phyloP scores from a whole-genome alignment of 2,113 vertebrate species.

The Pomatostomus ruficeps region DNA sequence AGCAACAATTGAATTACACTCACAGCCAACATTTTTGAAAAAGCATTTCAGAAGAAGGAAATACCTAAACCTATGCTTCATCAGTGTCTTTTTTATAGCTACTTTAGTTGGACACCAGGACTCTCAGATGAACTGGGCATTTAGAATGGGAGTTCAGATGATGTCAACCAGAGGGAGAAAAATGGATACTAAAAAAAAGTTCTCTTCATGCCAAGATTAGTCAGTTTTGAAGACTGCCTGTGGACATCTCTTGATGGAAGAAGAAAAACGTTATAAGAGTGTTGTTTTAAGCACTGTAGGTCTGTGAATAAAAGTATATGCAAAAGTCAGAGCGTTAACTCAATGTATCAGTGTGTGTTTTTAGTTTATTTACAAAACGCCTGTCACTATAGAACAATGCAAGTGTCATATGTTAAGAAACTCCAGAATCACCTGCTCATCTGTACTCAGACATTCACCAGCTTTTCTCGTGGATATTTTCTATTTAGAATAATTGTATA shows the following conservation, averaged over 20 bases:
- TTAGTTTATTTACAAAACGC: background rate
- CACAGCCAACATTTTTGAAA: background rate
- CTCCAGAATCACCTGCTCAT: background rate
- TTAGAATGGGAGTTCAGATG: background rate
- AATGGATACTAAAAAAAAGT: background rate
- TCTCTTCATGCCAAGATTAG: background rate
- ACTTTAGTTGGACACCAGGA: background rate
- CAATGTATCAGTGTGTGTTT: background rate
- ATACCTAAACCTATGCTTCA: background rate
- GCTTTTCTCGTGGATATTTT: background rate
- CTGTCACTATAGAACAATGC: background rate
- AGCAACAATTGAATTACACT: background rate
- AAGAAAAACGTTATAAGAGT: background rate
- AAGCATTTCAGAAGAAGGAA: background rate
- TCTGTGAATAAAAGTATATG: slow-evolving; percentile 1
- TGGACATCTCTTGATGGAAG: background rate
- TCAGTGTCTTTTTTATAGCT: background rate
- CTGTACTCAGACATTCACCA: background rate
- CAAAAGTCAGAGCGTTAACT: background rate
- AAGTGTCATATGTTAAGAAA: background rate
- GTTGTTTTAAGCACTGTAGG: background rate
- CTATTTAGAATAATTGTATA: background rate
- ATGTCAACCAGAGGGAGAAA: background rate
- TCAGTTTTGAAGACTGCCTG: slow-evolving; percentile 5
- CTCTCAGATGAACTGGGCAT: background rate